These are phyloP conservation scores for Acrossocheilus fasciatus DNA, from an alignment of 2,797 vertebrate species.

Conservation along the genomic window DNA sequence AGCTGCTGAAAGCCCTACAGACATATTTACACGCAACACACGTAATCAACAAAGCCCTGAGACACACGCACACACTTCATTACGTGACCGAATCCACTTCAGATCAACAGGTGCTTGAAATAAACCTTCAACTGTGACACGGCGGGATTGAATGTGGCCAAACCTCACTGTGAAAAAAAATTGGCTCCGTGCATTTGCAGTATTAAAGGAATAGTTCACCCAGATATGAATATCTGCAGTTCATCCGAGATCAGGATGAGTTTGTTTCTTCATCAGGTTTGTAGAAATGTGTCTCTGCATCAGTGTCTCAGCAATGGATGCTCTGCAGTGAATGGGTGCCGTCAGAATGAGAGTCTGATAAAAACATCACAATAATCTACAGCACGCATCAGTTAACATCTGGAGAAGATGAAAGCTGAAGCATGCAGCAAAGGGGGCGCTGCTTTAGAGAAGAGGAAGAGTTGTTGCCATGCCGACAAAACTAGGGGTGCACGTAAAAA, in stretches of 20 bases:
- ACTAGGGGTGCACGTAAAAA: too few relatives aligned
- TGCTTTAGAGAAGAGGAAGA: too few relatives aligned
- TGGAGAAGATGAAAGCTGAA: neutral
- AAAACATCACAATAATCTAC: neutral
- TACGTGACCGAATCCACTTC: neutral
- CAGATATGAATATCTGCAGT: neutral
- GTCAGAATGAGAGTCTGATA: neutral
- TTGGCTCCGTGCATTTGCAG: neutral
- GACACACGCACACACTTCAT: neutral
- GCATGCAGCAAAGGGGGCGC: too few relatives aligned
- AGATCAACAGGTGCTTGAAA: constrained; percentile 26
- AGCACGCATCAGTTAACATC: neutral
- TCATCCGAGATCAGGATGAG: neutral
- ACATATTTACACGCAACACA: constrained; percentile 28
- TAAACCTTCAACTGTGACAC: neutral
- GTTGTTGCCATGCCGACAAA: too few relatives aligned
- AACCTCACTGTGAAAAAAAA: neutral
- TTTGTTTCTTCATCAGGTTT: neutral
- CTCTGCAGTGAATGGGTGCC: neutral
- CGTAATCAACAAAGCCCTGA: neutral
- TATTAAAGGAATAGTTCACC: too few relatives aligned
- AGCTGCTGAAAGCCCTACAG: constrained; percentile 20
- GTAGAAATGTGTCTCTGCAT: neutral
- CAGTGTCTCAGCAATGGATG: neutral
- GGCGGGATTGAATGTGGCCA: neutral